A percentile compares a stretch with the other conserved stretches of the same genome.
phyloP scores from a whole-genome alignment of 2,888 invertebrate species.

The Macrosoma leucophasiata region DNA sequence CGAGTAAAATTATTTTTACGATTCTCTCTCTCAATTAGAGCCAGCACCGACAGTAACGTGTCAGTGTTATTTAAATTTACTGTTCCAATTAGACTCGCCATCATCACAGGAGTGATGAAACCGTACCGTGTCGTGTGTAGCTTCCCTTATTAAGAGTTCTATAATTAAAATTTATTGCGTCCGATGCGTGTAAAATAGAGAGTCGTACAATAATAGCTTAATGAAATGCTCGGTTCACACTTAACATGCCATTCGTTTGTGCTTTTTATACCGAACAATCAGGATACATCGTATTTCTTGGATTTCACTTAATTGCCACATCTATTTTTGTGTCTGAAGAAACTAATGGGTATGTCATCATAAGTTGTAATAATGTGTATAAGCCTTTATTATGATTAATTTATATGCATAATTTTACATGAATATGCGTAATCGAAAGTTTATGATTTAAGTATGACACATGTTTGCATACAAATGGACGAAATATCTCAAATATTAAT shows the following conservation, averaged over 20 bases:
- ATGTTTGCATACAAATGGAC: too few species aligned
- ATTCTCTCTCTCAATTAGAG: slow-evolving; percentile 71
- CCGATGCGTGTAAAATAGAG: slow-evolving; percentile 44
- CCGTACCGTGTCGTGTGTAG: slow-evolving; percentile 59
- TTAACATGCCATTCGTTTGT: slow-evolving; percentile 5
- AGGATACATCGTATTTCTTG: too few species aligned
- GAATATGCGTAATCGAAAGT: too few species aligned
- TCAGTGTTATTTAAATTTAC: slow-evolving; percentile 75
- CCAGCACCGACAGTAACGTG: slow-evolving; percentile 64
- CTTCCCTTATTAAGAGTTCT: slow-evolving; percentile 70
- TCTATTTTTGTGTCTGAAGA: too few species aligned
- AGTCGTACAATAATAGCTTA: slow-evolving; percentile 29
- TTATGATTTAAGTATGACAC: too few species aligned
- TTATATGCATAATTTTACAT: too few species aligned
- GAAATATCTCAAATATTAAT: too few species aligned
- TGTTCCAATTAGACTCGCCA: slow-evolving; percentile 71
- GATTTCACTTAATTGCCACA: too few species aligned
- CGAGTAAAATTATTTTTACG: slow-evolving; percentile 74
- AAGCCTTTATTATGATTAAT: too few species aligned
- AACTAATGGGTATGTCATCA: too few species aligned
- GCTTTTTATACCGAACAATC: not conserved
- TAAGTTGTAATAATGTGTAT: too few species aligned
- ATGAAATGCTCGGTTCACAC: slow-evolving; percentile 28
- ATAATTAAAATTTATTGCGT: slow-evolving; percentile 67
- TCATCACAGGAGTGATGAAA: slow-evolving; percentile 65